Percentiles rank a stretch among this genome's conserved stretches.
phyloP scores from a whole-genome alignment of 2,797 vertebrate species.

The Syndactyla subalaris region DNA sequence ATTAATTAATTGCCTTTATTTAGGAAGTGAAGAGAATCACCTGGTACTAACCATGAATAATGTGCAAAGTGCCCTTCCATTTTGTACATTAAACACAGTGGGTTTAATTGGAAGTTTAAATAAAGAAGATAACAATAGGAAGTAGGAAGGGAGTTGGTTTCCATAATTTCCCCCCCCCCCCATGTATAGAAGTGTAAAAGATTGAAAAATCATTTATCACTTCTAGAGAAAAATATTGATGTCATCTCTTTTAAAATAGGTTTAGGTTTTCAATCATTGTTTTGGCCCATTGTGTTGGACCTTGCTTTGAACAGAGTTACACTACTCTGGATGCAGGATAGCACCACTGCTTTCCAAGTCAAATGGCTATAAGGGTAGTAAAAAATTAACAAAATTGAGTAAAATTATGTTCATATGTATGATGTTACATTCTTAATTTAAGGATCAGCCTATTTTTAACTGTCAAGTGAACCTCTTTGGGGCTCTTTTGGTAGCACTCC shows the following conservation, averaged over 20 bases:
- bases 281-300: background rate
- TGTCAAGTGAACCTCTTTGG: background rate
- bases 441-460: background rate
- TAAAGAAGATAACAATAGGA: background rate
- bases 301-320: background rate
- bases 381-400: rapidly evolving
- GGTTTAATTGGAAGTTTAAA: background rate
- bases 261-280: background rate
- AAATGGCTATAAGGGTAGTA: background rate
- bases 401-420: rapidly evolving
- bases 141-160: background rate
- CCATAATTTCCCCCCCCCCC: too few species aligned
- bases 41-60: background rate
- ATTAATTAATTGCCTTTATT: background rate
- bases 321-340: background rate
- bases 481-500: background rate
- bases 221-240: background rate
- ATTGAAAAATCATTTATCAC: background rate
- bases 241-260: background rate
- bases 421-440: background rate
- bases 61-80: background rate
- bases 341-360: background rate
- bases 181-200: background rate
- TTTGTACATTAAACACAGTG: background rate
- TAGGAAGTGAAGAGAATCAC: background rate